Base-by-base conservation (phyloP, 92 coral and sea anemone species). In the Meandrina meandrites region DNA sequence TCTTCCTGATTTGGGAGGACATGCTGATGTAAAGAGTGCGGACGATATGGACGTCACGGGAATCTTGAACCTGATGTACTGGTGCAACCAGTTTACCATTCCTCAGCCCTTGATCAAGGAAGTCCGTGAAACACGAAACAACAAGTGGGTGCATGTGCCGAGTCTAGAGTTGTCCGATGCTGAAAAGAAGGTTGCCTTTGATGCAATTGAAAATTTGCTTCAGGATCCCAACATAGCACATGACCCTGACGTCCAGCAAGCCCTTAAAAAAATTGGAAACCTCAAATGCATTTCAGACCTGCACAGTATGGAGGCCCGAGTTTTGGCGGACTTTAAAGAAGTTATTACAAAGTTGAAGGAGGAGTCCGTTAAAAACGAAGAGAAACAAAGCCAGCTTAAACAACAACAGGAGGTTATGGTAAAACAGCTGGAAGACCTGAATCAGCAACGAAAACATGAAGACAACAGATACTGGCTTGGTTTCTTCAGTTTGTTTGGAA, bases 131-230 rank as follows among this genome's bases (percentile, higher is more conserved):
- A 90, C 84, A 1, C 91, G 98, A 50, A 92, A 89, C 70, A 81
- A 75, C 24, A 86, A 78, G 74, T 96, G 98, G 96, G 96, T 86
- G 16, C 98, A 96, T 81, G 91, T 93, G 42, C 90, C 98, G 5
- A 53, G 75, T 19, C 95, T 89, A 53, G 94, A 85, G 74, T 80
- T 96, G 53, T 69, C 79, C 31, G 91, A 79, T 54, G 79, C 79
- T 1, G 92, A 96, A 67, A 93, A 86, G 67, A 79, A 89, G 31
- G 90, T 79, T 77, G 98, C 98, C 3, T 94, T 96, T 79, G 80
- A 56, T 4, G 86, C 91, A 30, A 89, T 96, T 81, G 76, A 86
- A n/a, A 50, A 88, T 76, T 64, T 96, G 51, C 87, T 96, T 32
- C 78, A 87, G 71, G 96, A 94, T 81, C 93, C 98, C 30, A 91